phyloP scores from a whole-genome alignment of 2,113 vertebrate genomes.

The Dinomys branickii region DNA sequence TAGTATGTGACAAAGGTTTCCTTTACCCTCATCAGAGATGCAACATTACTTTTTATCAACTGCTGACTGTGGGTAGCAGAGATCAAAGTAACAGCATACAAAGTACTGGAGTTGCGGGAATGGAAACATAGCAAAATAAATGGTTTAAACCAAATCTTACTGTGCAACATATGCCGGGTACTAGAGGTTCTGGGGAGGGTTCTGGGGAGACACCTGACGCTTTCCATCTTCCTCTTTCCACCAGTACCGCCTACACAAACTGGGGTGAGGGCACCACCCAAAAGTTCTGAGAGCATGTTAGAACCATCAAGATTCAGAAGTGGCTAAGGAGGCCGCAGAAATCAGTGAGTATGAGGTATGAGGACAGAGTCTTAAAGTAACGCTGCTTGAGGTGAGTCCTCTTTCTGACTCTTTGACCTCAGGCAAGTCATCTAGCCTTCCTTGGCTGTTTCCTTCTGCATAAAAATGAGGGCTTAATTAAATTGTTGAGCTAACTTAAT shows the following conservation, averaged over 20 bases:
- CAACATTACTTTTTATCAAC: background rate
- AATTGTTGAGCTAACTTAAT: background rate
- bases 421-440: background rate
- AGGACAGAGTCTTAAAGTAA: background rate
- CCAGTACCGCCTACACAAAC: background rate
- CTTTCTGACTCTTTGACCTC: background rate
- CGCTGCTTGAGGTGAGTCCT: background rate
- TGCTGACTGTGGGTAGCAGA: background rate
- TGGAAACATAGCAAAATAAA: background rate
- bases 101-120: background rate
- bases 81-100: background rate
- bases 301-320: background rate
- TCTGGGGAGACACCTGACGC: background rate
- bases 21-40: background rate
- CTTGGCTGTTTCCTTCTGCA: background rate
- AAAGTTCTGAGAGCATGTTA: background rate
- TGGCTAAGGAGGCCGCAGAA: background rate
- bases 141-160: background rate
- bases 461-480: background rate
- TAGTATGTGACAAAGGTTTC: constrained; percentile 45
- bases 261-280: background rate
- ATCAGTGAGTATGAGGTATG: background rate
- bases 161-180: background rate
- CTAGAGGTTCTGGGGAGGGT: background rate
- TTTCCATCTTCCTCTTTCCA: background rate